Evolutionary conservation across 1,140 invertebrate species (phyloP), one percentile per base, ranked within the genome.

Genomic region (Drosophila tropicalis): DNA sequence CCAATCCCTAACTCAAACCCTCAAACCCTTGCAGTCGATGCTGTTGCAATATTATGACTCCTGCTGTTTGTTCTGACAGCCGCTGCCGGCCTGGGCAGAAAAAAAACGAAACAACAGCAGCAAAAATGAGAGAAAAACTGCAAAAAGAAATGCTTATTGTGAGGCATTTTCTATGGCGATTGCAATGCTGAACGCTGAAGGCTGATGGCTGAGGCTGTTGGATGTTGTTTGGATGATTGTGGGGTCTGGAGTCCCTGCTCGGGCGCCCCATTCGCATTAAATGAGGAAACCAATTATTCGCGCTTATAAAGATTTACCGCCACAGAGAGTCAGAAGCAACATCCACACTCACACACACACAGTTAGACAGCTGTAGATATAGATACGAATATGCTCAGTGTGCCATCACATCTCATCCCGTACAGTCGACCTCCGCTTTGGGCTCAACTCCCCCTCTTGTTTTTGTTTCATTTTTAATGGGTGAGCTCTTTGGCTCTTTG

Each of bases 211-310:
- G 62, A 62, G 19, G 44, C 55, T 60, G 17, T 51, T 51, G 44
- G 44, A 22, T 51, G 44, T 22, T 51, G 44, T 19, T 22, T 51
- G 44, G 44, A 22, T 51, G 44, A 9, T 51, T 19, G 9, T 51
- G 44, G 17, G 15, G 6, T 47, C 17, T 51, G 63, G 32, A 15
- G 56, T 58, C 34, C 56, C 65, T 55, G 56, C 63, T 62, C 58
- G 81, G 76, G 56, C 60, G 78, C 81, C 61, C 83, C 80, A 89
- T 90, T 90, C 83, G 77, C 79, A 90, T 91, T 91, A 91, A 91
- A 91, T 91, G 86, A 91, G 90, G 90, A 90, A 91, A 91, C 90
- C 90, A 91, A 91, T 91, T 91, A 91, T 91, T 91, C 84, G 90
- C 81, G 90, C 90, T 90, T 90, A 91, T 86, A 91, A 82, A 90